phyloP scores from a whole-genome alignment of 1,140 invertebrate species.

The Sinella curviseta region DNA sequence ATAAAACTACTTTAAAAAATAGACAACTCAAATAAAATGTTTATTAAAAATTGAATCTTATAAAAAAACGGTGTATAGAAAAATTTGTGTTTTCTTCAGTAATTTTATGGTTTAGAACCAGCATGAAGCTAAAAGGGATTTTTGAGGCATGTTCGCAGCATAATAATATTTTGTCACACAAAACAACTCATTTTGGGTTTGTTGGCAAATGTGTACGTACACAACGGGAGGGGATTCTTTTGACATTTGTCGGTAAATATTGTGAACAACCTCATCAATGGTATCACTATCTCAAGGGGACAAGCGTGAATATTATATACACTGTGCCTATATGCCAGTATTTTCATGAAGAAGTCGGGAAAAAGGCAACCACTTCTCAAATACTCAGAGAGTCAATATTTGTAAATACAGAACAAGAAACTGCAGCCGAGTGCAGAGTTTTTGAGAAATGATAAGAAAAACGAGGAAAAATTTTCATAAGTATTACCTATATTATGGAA shows the following conservation, averaged over 20 bases:
- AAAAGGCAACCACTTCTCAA: no score
- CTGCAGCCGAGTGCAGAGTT: no score
- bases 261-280: conserved; percentile 27
- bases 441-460: no score
- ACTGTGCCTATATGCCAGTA: neutral
- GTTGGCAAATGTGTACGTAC: conserved; percentile 16
- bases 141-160: conserved; percentile 1
- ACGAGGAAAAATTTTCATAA: no score
- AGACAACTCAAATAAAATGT: no score
- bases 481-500: no score
- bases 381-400: no score
- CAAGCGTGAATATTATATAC: neutral
- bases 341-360: neutral
- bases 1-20: no score
- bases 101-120: conserved; percentile 7
- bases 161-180: neutral
- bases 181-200: conserved; percentile 10
- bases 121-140: conserved; percentile 2
- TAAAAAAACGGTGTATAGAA: neutral
- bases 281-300: conserved; percentile 20
- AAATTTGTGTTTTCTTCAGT: neutral
- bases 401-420: no score
- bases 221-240: conserved; percentile 11
- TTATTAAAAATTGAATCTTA: no score
- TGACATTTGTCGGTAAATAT: conserved; percentile 23